Conservation (phyloP, 2,888 invertebrate genomes). For the Loripinus fragilis region DNA sequence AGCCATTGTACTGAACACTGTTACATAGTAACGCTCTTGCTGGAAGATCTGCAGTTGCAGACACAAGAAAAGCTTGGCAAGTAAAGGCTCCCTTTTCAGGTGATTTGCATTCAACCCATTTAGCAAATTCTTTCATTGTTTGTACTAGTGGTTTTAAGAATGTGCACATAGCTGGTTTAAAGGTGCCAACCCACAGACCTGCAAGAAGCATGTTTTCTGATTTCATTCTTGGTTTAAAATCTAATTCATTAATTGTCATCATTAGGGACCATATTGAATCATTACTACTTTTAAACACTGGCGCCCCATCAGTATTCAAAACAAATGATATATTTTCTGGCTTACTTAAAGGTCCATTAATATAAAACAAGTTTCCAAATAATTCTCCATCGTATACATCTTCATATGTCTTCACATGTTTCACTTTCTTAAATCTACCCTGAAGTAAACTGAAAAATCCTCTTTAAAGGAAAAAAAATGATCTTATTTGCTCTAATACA, state of each 20-base stretch:
- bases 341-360: conserved; percentile 30
- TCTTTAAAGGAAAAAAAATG: conserved; percentile 22
- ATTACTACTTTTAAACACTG: conserved; percentile 53
- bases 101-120: conserved; percentile 21
- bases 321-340: conserved; percentile 50
- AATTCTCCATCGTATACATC: conserved; percentile 45
- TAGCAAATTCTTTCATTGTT: conserved; percentile 25
- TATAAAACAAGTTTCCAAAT: conserved; percentile 18
- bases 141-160: conserved; percentile 46
- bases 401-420: background rate
- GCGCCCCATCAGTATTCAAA: conserved; percentile 50
- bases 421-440: conserved; percentile 11
- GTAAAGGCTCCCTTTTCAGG: no score
- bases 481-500: conserved; percentile 22
- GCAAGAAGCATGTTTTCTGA: conserved; percentile 42
- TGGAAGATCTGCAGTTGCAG: no score
- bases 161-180: conserved; percentile 30
- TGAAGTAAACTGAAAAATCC: conserved; percentile 24
- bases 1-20: no score
- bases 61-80: no score
- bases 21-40: no score
- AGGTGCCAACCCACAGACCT: background rate
- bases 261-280: conserved; percentile 46
- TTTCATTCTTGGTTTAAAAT: conserved; percentile 26
- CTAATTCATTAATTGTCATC: conserved; percentile 44